Percentiles rank a stretch among this genome's conserved stretches.
phyloP scores from a whole-genome alignment of 2,888 invertebrate species.

The Ernsta delagoae region DNA sequence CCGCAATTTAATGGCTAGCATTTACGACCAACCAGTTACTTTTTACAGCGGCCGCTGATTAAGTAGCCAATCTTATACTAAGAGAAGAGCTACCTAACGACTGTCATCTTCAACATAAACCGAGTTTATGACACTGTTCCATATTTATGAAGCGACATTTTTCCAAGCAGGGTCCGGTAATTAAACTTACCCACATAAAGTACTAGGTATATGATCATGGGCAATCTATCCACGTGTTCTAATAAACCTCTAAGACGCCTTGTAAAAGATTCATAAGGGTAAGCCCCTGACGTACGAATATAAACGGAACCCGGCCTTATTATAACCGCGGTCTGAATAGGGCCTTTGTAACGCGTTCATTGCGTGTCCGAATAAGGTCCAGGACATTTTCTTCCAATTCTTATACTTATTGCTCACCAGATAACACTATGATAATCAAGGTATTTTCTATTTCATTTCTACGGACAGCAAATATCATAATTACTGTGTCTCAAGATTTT shows the following conservation, averaged over 20 bases:
- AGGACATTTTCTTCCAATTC: constrained; percentile 10
- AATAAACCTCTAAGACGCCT: constrained; percentile 17
- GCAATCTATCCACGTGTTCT: background rate
- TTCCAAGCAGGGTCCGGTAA: background rate
- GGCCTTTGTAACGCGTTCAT: constrained; percentile 16
- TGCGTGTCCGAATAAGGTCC: constrained; percentile 7
- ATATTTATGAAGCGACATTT: constrained; percentile 19
- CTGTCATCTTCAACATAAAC: constrained; percentile 18
- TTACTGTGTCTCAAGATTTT: too few species aligned
- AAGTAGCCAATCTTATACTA: constrained; percentile 22
- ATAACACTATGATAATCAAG: background rate
- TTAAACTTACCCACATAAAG: background rate
- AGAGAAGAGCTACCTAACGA: constrained; percentile 7
- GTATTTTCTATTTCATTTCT: too few species aligned
- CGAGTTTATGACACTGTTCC: constrained; percentile 6
- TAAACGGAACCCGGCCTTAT: constrained; percentile 15
- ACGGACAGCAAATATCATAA: too few species aligned
- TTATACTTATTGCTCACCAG: background rate
- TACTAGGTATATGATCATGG: background rate
- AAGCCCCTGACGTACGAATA: constrained; percentile 12
- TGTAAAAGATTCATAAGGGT: constrained; percentile 23
- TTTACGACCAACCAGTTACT: constrained; percentile 14
- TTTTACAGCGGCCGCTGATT: constrained; percentile 16
- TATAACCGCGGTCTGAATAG: constrained; percentile 2
- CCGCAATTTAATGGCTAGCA: background rate